Conservation (phyloP, 2,888 invertebrate species). For the Allygus modestus region DNA sequence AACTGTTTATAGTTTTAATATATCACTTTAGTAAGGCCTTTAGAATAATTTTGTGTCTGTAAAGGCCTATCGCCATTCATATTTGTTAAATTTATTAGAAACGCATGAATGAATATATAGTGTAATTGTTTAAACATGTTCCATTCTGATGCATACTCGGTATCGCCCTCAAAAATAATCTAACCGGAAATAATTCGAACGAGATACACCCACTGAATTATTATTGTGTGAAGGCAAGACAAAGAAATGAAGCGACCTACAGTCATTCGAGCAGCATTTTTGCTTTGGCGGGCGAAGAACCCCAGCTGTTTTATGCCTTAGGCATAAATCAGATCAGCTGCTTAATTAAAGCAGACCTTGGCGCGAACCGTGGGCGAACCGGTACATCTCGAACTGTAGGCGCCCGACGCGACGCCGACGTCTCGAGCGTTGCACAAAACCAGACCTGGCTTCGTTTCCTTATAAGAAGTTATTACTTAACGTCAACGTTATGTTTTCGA, state of each 20-base stretch:
- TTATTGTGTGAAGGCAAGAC: conserved; percentile 1
- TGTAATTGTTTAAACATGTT: too few relatives aligned
- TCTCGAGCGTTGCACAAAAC: not conserved
- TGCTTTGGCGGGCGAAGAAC: conserved; percentile 6
- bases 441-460: not conserved
- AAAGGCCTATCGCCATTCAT: too few relatives aligned
- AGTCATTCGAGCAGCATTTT: conserved; percentile 18
- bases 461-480: not conserved
- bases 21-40: too few relatives aligned
- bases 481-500: not conserved
- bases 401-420: not conserved
- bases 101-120: too few relatives aligned
- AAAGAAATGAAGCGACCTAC: not conserved
- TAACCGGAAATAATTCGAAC: not conserved
- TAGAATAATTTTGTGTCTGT: too few relatives aligned
- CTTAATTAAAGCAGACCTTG: conserved; percentile 45
- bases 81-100: too few relatives aligned
- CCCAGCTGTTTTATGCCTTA: conserved; percentile 41
- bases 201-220: not conserved
- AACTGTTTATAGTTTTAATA: too few relatives aligned
- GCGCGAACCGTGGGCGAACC: conserved; percentile 21
- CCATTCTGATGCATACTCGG: too few relatives aligned
- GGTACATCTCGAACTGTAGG: not conserved
- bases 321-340: conserved; percentile 49
- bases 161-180: too few relatives aligned